Base-by-base conservation (phyloP, 2,888 invertebrate genomes). In the Chorisops tibialis region DNA sequence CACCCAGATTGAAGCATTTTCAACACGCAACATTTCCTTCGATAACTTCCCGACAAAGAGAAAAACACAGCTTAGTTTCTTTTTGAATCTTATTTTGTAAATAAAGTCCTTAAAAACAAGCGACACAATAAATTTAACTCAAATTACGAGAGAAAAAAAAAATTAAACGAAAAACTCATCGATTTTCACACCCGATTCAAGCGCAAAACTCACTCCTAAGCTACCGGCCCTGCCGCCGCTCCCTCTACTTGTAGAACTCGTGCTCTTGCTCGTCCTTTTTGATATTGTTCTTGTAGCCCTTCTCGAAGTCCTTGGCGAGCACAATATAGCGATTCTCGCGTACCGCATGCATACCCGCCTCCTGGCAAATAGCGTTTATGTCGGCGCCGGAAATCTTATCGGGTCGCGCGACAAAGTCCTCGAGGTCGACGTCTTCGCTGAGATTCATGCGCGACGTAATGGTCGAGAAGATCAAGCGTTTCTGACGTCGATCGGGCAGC, bases 261-360 rank as follows among this genome's bases (percentile, higher is more conserved):
- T 98, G 97, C 82, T 99, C 98, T 71, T 96, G 92, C 78, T 96
- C 97, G 79, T 99, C 98, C 77, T 99, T 99, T 81, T 98, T 98
- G 74, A 96, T 96, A 75, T 98, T 98, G 75, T 97, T 98, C 77
- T 99, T 99, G 82, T 99, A 99, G 38, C 97, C 99, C 77, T 99
- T 99, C 76, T 99, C 99, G 73, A 99, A 99, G 81, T 99, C 99
- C 81, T 99, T 99, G 5, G 96, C 93, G 60, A 99, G 82, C 3
- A 99, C 98, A 69, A 99, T 96, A 78, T 99, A 84, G 71, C 99
- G 89, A 82, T 99, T 99, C 79, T 99, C 99, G 62, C 99, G 82
- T 0, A 99, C 98, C 3, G 99, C 99, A 76, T 99, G 98, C 99
- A 99, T 99, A 69, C 99, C 99, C 64, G 99, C 99, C 84, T 99